Conservation (phyloP, 92 coral and sea anemone species). For the Zoanthus sociatus region DNA sequence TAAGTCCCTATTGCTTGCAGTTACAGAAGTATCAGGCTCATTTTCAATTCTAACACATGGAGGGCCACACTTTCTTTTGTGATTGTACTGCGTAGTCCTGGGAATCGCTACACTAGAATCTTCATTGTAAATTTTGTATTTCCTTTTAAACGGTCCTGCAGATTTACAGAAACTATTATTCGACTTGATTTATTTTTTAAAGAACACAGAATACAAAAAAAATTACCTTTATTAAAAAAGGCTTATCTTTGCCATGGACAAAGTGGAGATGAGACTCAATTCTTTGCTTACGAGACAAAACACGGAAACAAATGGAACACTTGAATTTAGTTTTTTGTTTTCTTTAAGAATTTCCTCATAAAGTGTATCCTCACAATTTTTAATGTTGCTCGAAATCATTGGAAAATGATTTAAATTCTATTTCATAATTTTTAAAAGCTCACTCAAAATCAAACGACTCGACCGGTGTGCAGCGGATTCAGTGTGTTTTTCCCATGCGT, state of each 20-base stretch:
- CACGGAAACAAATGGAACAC: conserved; percentile 36
- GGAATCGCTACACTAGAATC: conserved; percentile 40
- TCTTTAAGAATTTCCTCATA: conserved; percentile 44
- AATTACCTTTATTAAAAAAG: not conserved
- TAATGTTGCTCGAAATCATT: not conserved
- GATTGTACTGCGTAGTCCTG: conserved; percentile 38
- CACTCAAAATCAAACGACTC: not conserved
- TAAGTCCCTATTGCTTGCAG: not conserved
- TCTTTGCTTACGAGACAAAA: conserved; percentile 45
- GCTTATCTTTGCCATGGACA: conserved; percentile 32
- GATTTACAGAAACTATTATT: conserved; percentile 21
- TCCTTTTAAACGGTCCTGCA: conserved; percentile 50
- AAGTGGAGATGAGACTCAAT: conserved; percentile 48
- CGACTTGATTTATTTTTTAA: not conserved
- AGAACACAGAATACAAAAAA: not conserved
- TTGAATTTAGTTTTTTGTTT: conserved; percentile 44
- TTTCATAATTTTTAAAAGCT: no score
- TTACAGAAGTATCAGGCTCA: not conserved
- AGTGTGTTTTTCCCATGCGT: not conserved
- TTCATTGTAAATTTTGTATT: conserved; percentile 28
- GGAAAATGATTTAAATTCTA: not conserved
- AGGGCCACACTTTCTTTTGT: not conserved
- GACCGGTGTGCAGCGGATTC: not conserved
- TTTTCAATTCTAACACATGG: not conserved
- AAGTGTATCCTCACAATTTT: not conserved